Percentiles rank a stretch among this genome's conserved stretches.
phyloP scores from a whole-genome alignment of 2,113 vertebrate species.

The Scophthalmus maximus region DNA sequence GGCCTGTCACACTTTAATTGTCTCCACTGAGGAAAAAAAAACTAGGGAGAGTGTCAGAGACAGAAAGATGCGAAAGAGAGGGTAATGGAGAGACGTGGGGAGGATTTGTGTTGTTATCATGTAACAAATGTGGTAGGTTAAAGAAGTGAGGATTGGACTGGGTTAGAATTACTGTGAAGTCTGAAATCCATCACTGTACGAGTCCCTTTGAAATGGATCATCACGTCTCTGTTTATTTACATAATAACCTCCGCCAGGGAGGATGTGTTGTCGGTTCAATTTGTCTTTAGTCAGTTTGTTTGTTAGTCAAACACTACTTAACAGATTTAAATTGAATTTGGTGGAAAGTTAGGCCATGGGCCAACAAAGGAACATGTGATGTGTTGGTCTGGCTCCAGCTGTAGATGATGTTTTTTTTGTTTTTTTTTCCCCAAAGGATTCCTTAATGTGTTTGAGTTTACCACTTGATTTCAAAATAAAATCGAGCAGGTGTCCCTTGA shows the following conservation, averaged over 20 bases:
- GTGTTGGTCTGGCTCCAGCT: conserved; percentile 3
- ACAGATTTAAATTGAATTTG: conserved; percentile 50
- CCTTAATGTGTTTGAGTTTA: background rate
- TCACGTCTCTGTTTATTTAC: conserved; percentile 46
- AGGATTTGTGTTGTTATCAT: conserved; percentile 50
- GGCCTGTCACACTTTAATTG: conserved; percentile 84
- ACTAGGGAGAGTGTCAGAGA: conserved; percentile 31
- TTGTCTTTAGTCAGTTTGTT: conserved; percentile 46
- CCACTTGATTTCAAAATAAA: background rate
- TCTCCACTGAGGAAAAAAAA: conserved; percentile 76
- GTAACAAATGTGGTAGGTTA: conserved; percentile 62
- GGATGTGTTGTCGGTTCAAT: conserved; percentile 24
- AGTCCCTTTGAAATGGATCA: conserved; percentile 59
- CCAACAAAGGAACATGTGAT: conserved; percentile 8
- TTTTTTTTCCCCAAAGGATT: background rate
- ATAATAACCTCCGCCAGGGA: conserved; percentile 51
- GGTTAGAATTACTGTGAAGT: conserved; percentile 46
- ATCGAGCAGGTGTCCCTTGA: background rate
- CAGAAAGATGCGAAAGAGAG: background rate
- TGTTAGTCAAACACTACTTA: conserved; percentile 52
- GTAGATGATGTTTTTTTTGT: background rate
- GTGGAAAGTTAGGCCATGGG: conserved; percentile 19
- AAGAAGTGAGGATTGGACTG: conserved; percentile 43
- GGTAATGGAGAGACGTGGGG: conserved; percentile 35
- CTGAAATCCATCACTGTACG: conserved; percentile 36